Evolutionary conservation across 1,140 invertebrate species (phyloP).

Genomic region (Choristoneura fumiferana): DNA sequence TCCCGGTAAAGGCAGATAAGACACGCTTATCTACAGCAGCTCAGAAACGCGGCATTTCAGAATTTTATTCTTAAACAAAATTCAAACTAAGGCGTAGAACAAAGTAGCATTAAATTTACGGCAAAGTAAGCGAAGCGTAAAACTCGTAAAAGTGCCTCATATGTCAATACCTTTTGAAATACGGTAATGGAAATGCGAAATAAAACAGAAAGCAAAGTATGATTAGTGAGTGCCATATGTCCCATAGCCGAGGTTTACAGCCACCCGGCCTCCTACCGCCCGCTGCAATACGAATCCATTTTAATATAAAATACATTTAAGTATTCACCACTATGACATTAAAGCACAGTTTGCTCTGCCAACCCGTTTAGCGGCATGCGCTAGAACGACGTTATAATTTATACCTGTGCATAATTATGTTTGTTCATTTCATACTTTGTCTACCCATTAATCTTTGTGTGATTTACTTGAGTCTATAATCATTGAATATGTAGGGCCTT

Average conservation of each 20-base stretch:
- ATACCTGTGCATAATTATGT: too few relatives aligned
- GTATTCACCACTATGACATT: slow-evolving; percentile 22
- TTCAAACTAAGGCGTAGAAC: slow-evolving; percentile 37
- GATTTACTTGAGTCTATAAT: too few relatives aligned
- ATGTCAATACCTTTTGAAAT: slow-evolving; percentile 77
- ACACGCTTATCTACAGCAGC: neutral
- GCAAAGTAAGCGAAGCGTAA: slow-evolving; percentile 46
- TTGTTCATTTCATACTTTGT: too few relatives aligned
- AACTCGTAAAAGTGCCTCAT: slow-evolving; percentile 74
- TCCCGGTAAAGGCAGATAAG: neutral
- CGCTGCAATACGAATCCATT: slow-evolving; percentile 52
- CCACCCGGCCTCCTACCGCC: slow-evolving; percentile 32
- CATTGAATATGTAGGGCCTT: too few relatives aligned
- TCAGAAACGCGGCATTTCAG: neutral
- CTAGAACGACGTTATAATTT: too few relatives aligned
- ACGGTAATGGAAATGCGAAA: slow-evolving; percentile 77
- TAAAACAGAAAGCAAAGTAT: slow-evolving; percentile 77
- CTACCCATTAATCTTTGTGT: too few relatives aligned
- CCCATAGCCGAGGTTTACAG: slow-evolving; percentile 68
- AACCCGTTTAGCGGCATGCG: neutral
- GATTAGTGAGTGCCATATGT: slow-evolving; percentile 72
- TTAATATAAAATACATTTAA: slow-evolving; percentile 58
- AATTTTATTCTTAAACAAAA: slow-evolving; percentile 33
- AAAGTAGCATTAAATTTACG: slow-evolving; percentile 51
- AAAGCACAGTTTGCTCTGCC: neutral